Conservation (phyloP, 35 echinoderm and acorn worm species). For the Lytechinus variegatus region DNA sequence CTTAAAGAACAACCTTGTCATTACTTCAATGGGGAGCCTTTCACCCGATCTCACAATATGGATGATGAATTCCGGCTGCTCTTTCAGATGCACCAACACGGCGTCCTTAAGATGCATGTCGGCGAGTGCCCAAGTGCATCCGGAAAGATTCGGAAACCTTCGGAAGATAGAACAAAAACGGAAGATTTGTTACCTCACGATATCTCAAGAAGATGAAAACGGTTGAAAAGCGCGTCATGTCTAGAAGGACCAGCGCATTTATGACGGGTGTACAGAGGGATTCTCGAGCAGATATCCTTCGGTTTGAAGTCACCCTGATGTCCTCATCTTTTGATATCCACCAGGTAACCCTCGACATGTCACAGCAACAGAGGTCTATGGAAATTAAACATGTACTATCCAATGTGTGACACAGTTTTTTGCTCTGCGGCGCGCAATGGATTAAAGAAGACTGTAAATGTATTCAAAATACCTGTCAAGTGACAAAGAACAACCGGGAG, state of each 20-base stretch:
- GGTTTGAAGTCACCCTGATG: too few relatives aligned
- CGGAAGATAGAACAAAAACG: background rate
- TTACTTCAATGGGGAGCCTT: slow-evolving; percentile 52
- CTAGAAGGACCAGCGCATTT: background rate
- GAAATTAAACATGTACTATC: too few relatives aligned
- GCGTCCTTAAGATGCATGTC: slow-evolving; percentile 44
- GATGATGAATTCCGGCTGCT: slow-evolving; percentile 53
- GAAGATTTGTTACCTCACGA: background rate
- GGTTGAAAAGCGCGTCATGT: background rate
- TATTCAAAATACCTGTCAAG: too few relatives aligned
- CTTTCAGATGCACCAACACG: slow-evolving; percentile 56
- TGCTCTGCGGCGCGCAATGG: too few relatives aligned
- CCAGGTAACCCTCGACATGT: too few relatives aligned
- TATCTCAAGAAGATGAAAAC: background rate
- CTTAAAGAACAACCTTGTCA: slow-evolving; percentile 48
- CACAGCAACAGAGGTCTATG: too few relatives aligned
- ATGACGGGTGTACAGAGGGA: too few relatives aligned
- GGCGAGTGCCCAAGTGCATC: background rate
- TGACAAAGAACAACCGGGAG: too few relatives aligned
- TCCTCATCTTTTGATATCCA: too few relatives aligned
- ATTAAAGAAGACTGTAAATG: too few relatives aligned
- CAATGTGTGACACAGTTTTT: too few relatives aligned
- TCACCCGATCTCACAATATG: slow-evolving; percentile 46
- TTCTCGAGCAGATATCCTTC: too few relatives aligned
- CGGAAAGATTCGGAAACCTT: background rate